Conservation (phyloP, 2,113 vertebrate species). For the Chamaetylas fuelleborni region DNA sequence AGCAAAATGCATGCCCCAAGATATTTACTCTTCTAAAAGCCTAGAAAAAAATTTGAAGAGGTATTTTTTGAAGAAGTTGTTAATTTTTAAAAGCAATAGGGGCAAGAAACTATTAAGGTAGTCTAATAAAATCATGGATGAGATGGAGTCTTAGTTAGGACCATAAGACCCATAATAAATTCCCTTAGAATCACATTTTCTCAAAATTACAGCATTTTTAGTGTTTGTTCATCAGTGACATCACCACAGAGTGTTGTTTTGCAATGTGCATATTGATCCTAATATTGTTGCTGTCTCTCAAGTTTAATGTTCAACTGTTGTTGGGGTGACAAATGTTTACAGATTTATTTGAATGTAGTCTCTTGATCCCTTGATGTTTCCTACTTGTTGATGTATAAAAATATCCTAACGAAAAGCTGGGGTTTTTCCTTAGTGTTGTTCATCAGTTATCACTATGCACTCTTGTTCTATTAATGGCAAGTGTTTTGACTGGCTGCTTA, state of each 20-base stretch:
- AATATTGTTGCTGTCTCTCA: neutral
- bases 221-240: neutral
- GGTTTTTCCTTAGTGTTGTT: conserved; percentile 47
- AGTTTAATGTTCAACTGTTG: neutral
- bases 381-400: neutral
- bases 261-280: neutral
- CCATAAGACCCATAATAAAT: neutral
- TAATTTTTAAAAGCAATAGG: neutral
- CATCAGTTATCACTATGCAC: conserved; percentile 85
- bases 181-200: neutral
- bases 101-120: neutral
- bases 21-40: neutral
- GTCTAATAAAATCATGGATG: neutral
- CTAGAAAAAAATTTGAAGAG: neutral
- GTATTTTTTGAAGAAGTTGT: neutral
- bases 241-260: neutral
- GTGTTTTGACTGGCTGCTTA: conserved; percentile 90
- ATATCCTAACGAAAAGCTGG: neutral
- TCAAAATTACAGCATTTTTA: neutral
- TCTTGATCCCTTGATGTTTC: neutral
- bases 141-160: neutral
- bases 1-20: neutral
- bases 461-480: conserved; percentile 91
- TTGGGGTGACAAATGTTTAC: neutral
- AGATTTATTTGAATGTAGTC: neutral